Conservation (phyloP, 2,888 invertebrate genomes). For the Leucozona laternaria region DNA sequence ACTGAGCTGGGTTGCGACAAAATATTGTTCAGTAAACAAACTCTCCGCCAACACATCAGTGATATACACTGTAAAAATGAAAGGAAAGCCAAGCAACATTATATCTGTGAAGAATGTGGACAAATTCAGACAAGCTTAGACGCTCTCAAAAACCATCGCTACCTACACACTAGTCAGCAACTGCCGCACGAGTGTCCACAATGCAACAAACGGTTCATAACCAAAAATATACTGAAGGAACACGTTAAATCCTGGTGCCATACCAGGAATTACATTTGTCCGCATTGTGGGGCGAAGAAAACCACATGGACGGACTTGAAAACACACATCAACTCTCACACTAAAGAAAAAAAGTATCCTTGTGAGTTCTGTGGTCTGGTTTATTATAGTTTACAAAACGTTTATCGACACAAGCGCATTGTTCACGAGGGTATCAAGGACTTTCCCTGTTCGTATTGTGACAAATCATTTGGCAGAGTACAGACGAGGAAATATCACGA, state of each 20-base stretch:
- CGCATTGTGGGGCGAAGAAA: conserved; percentile 82
- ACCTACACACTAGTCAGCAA: conserved; percentile 81
- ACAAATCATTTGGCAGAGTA: conserved; percentile 82
- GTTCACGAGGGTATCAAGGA: conserved; percentile 82
- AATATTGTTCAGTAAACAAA: conserved; percentile 80
- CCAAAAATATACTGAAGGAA: conserved; percentile 81
- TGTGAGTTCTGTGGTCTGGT: conserved; percentile 81
- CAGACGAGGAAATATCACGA: conserved; percentile 82
- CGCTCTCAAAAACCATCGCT: conserved; percentile 82
- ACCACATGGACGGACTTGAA: conserved; percentile 82
- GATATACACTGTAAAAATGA: conserved; percentile 79
- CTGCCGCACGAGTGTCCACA: conserved; percentile 81
- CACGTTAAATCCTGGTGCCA: conserved; percentile 82
- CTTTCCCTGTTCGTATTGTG: conserved; percentile 81
- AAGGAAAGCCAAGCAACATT: conserved; percentile 78
- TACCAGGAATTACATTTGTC: conserved; percentile 82
- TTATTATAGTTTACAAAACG: conserved; percentile 81
- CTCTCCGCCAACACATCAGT: conserved; percentile 80
- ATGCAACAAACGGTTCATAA: conserved; percentile 81
- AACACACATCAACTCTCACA: conserved; percentile 81
- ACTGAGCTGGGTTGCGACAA: conserved; percentile 80
- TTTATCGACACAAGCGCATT: conserved; percentile 81
- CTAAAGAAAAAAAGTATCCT: conserved; percentile 81
- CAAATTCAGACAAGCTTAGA: conserved; percentile 81
- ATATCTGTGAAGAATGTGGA: conserved; percentile 81